These are phyloP conservation scores for Acanthurus lineatus DNA, from an alignment of 2,797 vertebrate species.

Conservation along the genomic window DNA sequence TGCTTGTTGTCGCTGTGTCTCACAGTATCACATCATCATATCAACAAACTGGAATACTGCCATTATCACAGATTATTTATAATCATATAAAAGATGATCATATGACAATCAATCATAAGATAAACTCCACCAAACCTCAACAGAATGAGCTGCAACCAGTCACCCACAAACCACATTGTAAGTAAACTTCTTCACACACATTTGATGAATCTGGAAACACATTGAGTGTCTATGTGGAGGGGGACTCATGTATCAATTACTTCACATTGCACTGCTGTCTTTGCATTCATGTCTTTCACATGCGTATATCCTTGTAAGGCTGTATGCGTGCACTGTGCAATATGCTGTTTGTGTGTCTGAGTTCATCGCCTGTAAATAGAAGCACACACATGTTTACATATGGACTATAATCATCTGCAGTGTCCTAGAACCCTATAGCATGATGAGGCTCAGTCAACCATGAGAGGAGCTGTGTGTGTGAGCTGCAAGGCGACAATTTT, in stretches of 20 bases:
- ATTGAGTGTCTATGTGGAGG: constrained; percentile 10
- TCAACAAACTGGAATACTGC: no score
- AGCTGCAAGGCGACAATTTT: constrained; percentile 7
- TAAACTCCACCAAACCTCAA: neutral
- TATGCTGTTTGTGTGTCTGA: neutral
- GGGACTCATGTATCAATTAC: constrained; percentile 24
- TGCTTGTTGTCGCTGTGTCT: no score
- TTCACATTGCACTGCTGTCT: constrained; percentile 6
- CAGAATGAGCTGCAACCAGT: neutral
- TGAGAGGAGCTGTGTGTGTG: constrained; percentile 5
- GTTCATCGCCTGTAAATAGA: constrained; percentile 9
- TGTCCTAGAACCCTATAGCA: constrained; percentile 31
- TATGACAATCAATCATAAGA: no score
- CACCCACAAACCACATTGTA: neutral
- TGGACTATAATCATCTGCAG: constrained; percentile 4
- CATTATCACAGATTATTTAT: no score
- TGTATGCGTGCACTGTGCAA: neutral
- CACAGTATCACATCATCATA: no score
- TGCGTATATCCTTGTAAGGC: constrained; percentile 20
- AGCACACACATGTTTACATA: constrained; percentile 33
- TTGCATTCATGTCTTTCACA: constrained; percentile 12
- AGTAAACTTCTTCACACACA: neutral
- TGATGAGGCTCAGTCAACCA: constrained; percentile 49
- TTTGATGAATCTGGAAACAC: constrained; percentile 8
- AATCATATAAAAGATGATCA: no score